Base-by-base conservation (phyloP, 2,797 vertebrate species). In the Periophthalmus magnuspinnatus region DNA sequence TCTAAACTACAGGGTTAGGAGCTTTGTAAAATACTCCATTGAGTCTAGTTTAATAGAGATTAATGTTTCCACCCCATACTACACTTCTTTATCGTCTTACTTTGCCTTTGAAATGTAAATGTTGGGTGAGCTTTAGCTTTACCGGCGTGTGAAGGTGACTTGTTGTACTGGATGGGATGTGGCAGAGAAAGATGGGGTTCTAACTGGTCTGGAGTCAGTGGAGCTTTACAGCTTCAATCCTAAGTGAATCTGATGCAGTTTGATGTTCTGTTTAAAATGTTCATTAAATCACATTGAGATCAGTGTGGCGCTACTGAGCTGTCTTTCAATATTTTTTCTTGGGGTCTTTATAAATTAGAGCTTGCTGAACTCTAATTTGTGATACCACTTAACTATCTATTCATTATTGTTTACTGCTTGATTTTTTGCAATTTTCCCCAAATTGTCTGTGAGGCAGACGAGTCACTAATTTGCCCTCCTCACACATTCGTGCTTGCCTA, bases 31-130 rank as follows among this genome's bases (percentile, higher is more conserved):
- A 57, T 6, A 28, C 24, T 24, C 14, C 24, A 22, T 5, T 10
- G 21, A 22, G 13, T 16, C 24, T 16, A 5, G 5, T 32, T 16
- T 32, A 24, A 32, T 63, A 2, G 54, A 65, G 61, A 69, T 73
- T 65, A 68, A 22, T 68, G 65, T 41, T 62, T 83, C 83, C 55
- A 50, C 68, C 50, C 59, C 33, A 17, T 21, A 64, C 41, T 83
- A 55, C 71, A 65, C 69, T 28, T 72, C 69, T 52, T 24, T 3
- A 0, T 61, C 9, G 54, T 67, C 68, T 33, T 24, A 62, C 76
- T 73, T 69, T 78, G 69, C 67, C 70, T 89, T 84, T 89, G 68
- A 88, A 84, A 82, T 87, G 72, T 59, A 86, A 81, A 88, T 83
- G 17, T 33, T 62, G 13, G 41, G 22, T 16, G 21, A 41, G 67